Conservation (phyloP, 2,888 invertebrate genomes). For the Polietes domitor region DNA sequence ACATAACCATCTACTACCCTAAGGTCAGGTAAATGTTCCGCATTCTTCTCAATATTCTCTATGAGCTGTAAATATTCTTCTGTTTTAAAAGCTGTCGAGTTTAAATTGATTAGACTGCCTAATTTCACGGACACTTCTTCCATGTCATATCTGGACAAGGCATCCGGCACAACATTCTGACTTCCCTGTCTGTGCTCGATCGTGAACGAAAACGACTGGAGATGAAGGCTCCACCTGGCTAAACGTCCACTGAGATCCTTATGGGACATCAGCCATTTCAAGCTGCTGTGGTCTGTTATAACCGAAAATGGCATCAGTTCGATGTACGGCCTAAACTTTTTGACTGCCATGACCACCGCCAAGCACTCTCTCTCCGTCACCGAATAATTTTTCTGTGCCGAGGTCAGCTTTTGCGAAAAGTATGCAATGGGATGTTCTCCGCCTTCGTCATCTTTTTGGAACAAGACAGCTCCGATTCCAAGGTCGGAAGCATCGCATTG, state of each 20-base stretch:
- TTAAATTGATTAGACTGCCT: neutral
- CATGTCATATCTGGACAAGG: neutral
- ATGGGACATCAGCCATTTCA: no score
- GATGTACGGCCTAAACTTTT: neutral
- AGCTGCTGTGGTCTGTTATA: no score
- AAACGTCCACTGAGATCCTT: neutral
- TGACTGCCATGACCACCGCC: no score
- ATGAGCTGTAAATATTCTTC: neutral
- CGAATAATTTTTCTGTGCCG: neutral
- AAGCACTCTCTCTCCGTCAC: no score
- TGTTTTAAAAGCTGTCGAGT: neutral
- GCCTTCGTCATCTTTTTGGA: neutral
- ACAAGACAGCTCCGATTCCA: no score
- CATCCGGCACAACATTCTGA: conserved; percentile 23
- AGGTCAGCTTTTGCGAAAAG: neutral
- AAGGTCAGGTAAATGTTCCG: neutral
- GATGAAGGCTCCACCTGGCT: conserved; percentile 44
- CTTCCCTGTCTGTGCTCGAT: neutral
- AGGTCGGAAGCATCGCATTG: no score
- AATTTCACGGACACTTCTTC: neutral
- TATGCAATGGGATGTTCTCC: neutral
- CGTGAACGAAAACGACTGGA: neutral
- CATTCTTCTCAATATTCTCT: neutral
- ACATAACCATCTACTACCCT: neutral
- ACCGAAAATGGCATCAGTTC: conserved; percentile 24